phyloP scores from a whole-genome alignment of 2,113 vertebrate species.

The Zosterops borbonicus region DNA sequence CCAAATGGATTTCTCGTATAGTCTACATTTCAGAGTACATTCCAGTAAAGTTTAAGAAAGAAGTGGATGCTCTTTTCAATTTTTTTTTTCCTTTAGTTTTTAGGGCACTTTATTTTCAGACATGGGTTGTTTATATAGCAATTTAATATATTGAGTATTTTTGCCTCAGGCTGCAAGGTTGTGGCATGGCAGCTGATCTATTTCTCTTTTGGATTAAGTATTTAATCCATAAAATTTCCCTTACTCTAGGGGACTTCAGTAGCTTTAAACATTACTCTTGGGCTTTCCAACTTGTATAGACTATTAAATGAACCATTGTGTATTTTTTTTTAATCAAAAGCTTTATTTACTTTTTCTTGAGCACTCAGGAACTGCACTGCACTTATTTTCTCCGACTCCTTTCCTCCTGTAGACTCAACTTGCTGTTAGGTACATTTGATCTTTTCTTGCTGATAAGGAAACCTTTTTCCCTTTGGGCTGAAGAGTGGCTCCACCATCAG shows the following conservation, averaged over 20 bases:
- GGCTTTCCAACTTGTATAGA: constrained; percentile 11
- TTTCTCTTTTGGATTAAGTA: constrained; percentile 50
- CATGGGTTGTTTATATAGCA: constrained; percentile 37
- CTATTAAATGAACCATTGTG: constrained; percentile 26
- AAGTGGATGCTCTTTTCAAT: not conserved
- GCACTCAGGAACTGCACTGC: not conserved
- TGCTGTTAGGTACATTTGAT: not conserved
- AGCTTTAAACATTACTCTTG: constrained; percentile 36
- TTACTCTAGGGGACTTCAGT: not conserved
- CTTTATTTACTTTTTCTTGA: constrained; percentile 8
- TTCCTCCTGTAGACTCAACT: not conserved
- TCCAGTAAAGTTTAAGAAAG: not conserved
- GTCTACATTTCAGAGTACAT: not conserved
- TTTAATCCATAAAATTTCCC: constrained; percentile 49
- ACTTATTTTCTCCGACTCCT: not conserved
- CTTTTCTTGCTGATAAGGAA: not conserved
- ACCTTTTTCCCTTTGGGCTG: not conserved
- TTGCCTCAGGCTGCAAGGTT: constrained; percentile 44
- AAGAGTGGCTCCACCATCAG: not conserved
- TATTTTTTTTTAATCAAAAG: not conserved
- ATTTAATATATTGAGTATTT: constrained; percentile 54
- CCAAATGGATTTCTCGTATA: not conserved
- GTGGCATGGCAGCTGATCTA: constrained; percentile 50
- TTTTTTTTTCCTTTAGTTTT: not conserved
- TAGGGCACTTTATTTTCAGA: constrained; percentile 15